Evolutionary conservation across 1,140 invertebrate genomes (phyloP).

Genomic region (Daktulosphaira vitifoliae): DNA sequence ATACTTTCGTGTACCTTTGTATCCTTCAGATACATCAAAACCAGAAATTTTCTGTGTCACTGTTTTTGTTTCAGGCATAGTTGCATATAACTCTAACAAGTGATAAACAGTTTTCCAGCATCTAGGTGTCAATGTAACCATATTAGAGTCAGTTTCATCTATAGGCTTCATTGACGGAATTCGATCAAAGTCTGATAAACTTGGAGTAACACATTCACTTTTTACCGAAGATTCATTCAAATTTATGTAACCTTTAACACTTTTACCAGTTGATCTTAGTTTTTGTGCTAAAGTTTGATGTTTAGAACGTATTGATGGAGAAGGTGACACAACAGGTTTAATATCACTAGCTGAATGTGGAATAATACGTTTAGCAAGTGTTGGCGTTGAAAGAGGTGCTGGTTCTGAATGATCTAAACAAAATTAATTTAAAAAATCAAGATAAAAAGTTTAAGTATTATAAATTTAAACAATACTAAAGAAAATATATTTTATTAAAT

Average conservation of each 20-base stretch:
- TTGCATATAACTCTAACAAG: slow-evolving; percentile 84
- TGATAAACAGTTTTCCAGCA: slow-evolving; percentile 94
- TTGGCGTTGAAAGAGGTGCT: slow-evolving; percentile 11
- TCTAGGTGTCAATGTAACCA: slow-evolving; percentile 52
- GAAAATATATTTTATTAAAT: too few relatives aligned
- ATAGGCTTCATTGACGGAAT: slow-evolving; percentile 29
- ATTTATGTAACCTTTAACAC: slow-evolving; percentile 66
- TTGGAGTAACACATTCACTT: slow-evolving; percentile 14
- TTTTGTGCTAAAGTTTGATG: slow-evolving; percentile 82
- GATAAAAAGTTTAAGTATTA: background rate
- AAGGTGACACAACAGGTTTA: slow-evolving; percentile 50
- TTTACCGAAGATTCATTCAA: slow-evolving; percentile 51
- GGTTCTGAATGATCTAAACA: slow-evolving; percentile 26
- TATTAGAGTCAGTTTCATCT: slow-evolving; percentile 20
- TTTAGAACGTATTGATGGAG: slow-evolving; percentile 57
- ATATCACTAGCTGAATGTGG: slow-evolving; percentile 37
- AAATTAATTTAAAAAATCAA: background rate
- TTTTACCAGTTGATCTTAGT: slow-evolving; percentile 70
- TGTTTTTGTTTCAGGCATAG: slow-evolving; percentile 88
- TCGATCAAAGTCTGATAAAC: slow-evolving; percentile 26
- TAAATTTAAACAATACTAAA: too few relatives aligned
- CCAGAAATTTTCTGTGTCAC: slow-evolving; percentile 53
- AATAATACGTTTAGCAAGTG: slow-evolving; percentile 29
- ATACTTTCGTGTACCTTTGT: slow-evolving; percentile 48
- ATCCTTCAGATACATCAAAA: slow-evolving; percentile 47